Base-by-base conservation (phyloP, 1,140 invertebrate species). In the Diplogasteroides magnus region DNA sequence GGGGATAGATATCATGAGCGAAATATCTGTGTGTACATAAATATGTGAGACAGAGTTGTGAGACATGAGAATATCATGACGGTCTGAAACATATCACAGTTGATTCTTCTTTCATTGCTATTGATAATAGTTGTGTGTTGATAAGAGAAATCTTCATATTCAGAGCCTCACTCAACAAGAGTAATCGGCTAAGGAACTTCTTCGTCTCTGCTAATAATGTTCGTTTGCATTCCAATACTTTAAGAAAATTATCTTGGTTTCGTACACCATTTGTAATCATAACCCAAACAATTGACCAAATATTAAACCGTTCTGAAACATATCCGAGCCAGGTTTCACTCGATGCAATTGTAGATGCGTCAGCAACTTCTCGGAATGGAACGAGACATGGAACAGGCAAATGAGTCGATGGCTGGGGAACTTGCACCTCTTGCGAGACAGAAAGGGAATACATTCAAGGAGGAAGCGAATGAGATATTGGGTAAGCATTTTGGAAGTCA, bases 341-440 rank as follows among this genome's bases (percentile, higher is more conserved):
- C 31, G 62, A 56, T 32, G n/a, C n/a, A 71, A 11, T 69, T 74
- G 27, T 71, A 74, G 74, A 75, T 83, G 61, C 61, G 82, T 23
- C 66, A 74, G 56, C 80, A 82, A 73, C 73, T 82, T 23, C 64
- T 68, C 28, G 72, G 77, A 72, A 82, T 82, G 81, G 59, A 37
- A 6, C 61, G 64, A 32, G 71, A 76, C 67, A 64, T 75, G 65
- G 26, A 69, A 56, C 74, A 74, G 61, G 79, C 79, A 29, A 77
- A 71, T 64, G 75, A 71, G 11, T 70, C 80, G 27, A 77, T 82
- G 65, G 81, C 80, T 6, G 81, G 77, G 31, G 80, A 82, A 66
- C 59, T 82, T 25, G 78, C 70, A 3, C 78, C 77, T n/a, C 62
- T 79, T 14, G 77, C 77, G 1, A 65, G 69, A 64, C 76, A 80